Evolutionary conservation across 2,888 invertebrate species (phyloP).

Genomic region (Polydesmus complanatus): DNA sequence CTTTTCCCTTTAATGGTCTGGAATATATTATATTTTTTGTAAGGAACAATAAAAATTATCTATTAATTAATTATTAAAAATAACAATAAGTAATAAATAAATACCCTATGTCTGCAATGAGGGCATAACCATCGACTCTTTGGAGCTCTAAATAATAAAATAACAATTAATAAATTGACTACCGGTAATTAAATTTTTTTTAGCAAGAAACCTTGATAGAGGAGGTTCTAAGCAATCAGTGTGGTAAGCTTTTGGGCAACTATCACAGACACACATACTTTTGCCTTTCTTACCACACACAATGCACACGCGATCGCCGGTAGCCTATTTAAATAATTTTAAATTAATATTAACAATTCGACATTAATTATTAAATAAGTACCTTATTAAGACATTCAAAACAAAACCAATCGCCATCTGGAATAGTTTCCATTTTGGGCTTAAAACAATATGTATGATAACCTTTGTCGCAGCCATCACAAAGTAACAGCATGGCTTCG

Average conservation of each 20-base stretch:
- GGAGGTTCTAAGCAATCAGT: conserved; percentile 85
- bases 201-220: conserved; percentile 38
- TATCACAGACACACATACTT: conserved; percentile 69
- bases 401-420: conserved; percentile 97
- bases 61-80: neutral
- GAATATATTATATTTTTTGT: neutral
- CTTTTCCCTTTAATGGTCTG: conserved; percentile 16
- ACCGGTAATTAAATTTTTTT: neutral
- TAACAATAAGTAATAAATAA: neutral
- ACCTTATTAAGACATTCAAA: conserved; percentile 55
- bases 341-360: conserved; percentile 7
- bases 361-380: conserved; percentile 4
- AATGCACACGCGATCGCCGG: conserved; percentile 82
- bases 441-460: conserved; percentile 98
- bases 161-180: neutral
- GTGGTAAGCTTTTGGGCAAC: conserved; percentile 83
- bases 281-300: conserved; percentile 70
- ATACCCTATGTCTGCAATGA: conserved; percentile 42
- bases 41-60: neutral
- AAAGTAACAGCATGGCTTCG: conserved; percentile 83
- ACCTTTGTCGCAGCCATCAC: conserved; percentile 96
- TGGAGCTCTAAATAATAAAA: conserved; percentile 41
- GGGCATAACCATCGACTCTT: conserved; percentile 81
- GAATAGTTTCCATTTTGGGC: conserved; percentile 89
- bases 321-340: conserved; percentile 44